Evolutionary conservation across 1,140 invertebrate genomes (phyloP), one percentile per base, ranked within the genome.

Genomic region (Bombus pyrosoma): DNA sequence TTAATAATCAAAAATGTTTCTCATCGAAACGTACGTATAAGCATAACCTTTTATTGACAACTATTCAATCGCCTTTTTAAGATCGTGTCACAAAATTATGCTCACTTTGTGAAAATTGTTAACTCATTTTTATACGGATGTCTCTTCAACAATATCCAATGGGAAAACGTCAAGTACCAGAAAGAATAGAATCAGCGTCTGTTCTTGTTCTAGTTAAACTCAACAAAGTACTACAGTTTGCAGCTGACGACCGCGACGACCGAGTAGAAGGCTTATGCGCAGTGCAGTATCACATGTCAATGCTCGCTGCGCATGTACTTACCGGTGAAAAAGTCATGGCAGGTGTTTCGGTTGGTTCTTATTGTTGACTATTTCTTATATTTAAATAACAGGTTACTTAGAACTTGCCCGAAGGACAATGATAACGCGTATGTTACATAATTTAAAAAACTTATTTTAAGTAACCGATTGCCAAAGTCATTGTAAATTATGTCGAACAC

Each of bases 321-420:
- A 89, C 89, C 91, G 92, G 90, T 92, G 73, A 71, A 88, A 84
- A 87, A 86, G 87, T 91, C 90, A 91, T 91, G 92, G 88, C 86
- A 92, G 76, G 75, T 87, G 76, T 82, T 84, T 93, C 89, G 89
- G 88, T 89, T 92, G 88, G 87, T 90, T 88, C 79, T 68, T n/a
- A 37, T 62, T 82, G 78, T 85, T 79, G 69, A 83, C 73, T 83
- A 83, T 85, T 69, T 83, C 68, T 76, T 28, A 85, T 57, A 62
- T n/a, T 53, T 53, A 59, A 13, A 86, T 66, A 84, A 82, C 79
- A 47, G 10, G 53, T 53, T 47, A n/a, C 34, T 80, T 25, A 34
- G 64, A 1, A 37, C 28, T 18, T 32, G 6, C 32, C 57, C 15
- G 62, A 57, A 37, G 39, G 57, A 80, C 34, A 72, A 83, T 83